Evolutionary conservation across 1,140 invertebrate species (phyloP), one percentile per base, ranked within the genome.

Genomic region (Dendrolimus punctatus): DNA sequence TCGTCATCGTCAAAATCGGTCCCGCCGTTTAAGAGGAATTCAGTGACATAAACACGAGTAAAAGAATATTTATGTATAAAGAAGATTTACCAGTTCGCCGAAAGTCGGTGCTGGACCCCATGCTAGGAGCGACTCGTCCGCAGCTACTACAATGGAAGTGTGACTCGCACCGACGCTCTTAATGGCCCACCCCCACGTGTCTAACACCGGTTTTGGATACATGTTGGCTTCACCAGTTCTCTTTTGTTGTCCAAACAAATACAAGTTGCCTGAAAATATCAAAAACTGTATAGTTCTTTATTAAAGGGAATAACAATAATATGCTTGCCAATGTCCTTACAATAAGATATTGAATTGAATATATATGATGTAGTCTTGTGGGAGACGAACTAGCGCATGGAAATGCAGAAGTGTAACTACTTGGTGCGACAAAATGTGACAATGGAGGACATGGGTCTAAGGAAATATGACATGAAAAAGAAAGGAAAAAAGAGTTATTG

Each of bases 91-190:
- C 87, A 98, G 85, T 90, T 98, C 96, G 5, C 96, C 96, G 75
- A 94, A 98, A 4, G 95, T 97, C 0, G 96, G 96, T 57, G 95
- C 94, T 42, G 94, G 92, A 5, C 96, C 96, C 95, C 96, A 98
- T 41, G 93, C 93, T 58, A 98, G 95, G 8, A 97, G 90, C 8
- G 92, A 94, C 42, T 97, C 95, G 76, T 98, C 96, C 2, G 96
- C 96, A 6, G 95, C 92, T 41, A 97, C 91, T 39, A 98, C 91
- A 50, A 97, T 93, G 46, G 94, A 95, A 1, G 94, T 95, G 62
- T 92, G 89, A 37, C 92, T 92, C 51, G 93, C 93, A 4, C 92
- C 95, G 40, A 98, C 90, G 63, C 92, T 92, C 51, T 94, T 90
- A 8, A 98, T 93, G 58, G 94, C 93, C 96, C 96, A 98, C 0